Evolutionary conservation across 2,113 vertebrate genomes (phyloP).

Genomic region (Oxyura jamaicensis): DNA sequence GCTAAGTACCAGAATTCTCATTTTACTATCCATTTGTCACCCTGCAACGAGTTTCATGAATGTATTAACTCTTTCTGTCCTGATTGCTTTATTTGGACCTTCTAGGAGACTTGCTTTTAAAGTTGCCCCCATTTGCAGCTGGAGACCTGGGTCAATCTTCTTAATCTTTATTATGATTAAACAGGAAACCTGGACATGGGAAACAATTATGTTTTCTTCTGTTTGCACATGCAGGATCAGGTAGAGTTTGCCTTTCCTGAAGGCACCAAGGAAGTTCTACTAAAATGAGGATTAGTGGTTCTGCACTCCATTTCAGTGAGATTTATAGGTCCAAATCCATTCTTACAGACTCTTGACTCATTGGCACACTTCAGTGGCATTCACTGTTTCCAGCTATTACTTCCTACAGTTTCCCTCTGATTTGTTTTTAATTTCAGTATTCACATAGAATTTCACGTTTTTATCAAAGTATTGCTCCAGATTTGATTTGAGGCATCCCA

Average conservation of each 20-base stretch:
- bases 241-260: not conserved
- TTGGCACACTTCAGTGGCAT: not conserved
- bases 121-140: not conserved
- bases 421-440: not conserved
- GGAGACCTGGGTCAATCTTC: not conserved
- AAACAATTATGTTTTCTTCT: not conserved
- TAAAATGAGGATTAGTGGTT: not conserved
- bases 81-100: not conserved
- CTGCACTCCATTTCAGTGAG: not conserved
- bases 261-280: not conserved
- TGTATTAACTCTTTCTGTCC: not conserved
- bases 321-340: not conserved
- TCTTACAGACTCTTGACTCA: not conserved
- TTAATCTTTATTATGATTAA: not conserved
- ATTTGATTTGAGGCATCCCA: not conserved
- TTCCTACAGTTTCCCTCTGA: not conserved
- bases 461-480: not conserved
- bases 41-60: not conserved
- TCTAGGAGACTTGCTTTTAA: not conserved
- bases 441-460: not conserved
- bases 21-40: not conserved
- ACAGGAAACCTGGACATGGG: not conserved
- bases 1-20: not conserved
- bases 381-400: not conserved
- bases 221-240: fast-evolving